These are phyloP conservation scores for Macrostomum lignano DNA, from an alignment of 1,140 invertebrate species.

Conservation along the genomic window DNA sequence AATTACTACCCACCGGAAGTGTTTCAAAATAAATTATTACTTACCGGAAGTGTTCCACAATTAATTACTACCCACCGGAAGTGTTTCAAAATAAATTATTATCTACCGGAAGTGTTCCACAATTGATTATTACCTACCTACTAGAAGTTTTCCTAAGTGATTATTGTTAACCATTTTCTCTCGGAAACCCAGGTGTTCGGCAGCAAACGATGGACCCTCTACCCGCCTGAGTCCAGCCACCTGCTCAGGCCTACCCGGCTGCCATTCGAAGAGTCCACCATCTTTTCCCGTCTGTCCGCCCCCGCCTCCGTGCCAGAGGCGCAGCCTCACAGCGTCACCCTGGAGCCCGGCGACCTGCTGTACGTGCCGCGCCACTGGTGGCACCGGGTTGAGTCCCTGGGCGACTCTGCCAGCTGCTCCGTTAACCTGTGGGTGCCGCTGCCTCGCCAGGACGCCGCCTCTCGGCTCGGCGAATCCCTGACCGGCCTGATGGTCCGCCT, in stretches of 20 bases:
- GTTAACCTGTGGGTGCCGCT: slow-evolving; percentile 1
- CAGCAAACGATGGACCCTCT: slow-evolving; percentile 71
- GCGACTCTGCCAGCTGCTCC: slow-evolving; percentile 20
- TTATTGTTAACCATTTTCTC: not conserved
- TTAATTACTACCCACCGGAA: no score
- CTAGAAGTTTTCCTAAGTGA: not conserved
- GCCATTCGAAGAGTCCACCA: slow-evolving; percentile 81
- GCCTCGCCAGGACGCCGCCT: no score
- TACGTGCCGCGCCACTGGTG: slow-evolving; percentile 68
- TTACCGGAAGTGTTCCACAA: no score
- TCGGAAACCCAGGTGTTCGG: not conserved
- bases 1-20: no score
- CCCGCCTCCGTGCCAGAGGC: slow-evolving; percentile 14
- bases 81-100: no score
- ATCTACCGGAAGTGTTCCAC: no score
- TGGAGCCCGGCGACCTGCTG: slow-evolving; percentile 54
- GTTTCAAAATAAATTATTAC: no score
- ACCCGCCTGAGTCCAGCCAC: slow-evolving; percentile 42
- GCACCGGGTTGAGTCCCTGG: slow-evolving; percentile 64
- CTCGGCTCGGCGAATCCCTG: no score
- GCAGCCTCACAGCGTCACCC: slow-evolving; percentile 32
- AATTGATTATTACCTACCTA: no score
- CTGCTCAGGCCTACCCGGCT: slow-evolving; percentile 47
- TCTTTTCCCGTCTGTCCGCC: slow-evolving; percentile 40
- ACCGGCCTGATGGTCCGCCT: no score